Evolutionary conservation across 2,888 invertebrate species (phyloP).

Genomic region (Amiota communis): DNA sequence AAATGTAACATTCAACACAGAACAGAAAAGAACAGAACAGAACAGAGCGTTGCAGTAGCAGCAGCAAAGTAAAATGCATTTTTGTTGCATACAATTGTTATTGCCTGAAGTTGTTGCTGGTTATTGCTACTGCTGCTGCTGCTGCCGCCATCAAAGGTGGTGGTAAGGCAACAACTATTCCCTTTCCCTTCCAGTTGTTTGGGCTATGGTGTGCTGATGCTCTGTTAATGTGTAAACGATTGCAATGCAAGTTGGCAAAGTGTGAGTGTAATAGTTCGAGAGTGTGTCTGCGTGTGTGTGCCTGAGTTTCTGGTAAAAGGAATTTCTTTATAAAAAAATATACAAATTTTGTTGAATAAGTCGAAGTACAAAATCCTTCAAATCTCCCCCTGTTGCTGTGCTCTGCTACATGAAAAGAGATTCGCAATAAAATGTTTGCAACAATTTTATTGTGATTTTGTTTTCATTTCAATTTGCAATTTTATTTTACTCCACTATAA

Average conservation of each 20-base stretch:
- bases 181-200: conserved; percentile 55
- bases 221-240: conserved; percentile 65
- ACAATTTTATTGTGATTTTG: too few relatives aligned
- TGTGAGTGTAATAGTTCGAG: too few relatives aligned
- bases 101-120: conserved; percentile 17
- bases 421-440: not conserved
- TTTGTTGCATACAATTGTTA: conserved; percentile 2
- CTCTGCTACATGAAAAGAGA: not conserved
- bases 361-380: conserved; percentile 27
- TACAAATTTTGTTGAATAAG: conserved; percentile 17
- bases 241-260: conserved; percentile 59
- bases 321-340: conserved; percentile 27
- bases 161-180: conserved; percentile 56
- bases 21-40: conserved; percentile 20
- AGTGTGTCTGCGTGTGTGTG: too few relatives aligned
- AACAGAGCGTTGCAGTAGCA: conserved; percentile 37
- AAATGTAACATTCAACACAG: conserved; percentile 49
- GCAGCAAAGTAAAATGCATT: conserved; percentile 35
- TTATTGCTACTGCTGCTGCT: not conserved
- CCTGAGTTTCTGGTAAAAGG: conserved; percentile 7
- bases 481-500: too few relatives aligned
- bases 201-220: conserved; percentile 29
- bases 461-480: too few relatives aligned
- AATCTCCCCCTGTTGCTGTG: too few relatives aligned
- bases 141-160: not conserved